phyloP scores from a whole-genome alignment of 2,113 vertebrate genomes.

The Tretioscincus oriximinensis region DNA sequence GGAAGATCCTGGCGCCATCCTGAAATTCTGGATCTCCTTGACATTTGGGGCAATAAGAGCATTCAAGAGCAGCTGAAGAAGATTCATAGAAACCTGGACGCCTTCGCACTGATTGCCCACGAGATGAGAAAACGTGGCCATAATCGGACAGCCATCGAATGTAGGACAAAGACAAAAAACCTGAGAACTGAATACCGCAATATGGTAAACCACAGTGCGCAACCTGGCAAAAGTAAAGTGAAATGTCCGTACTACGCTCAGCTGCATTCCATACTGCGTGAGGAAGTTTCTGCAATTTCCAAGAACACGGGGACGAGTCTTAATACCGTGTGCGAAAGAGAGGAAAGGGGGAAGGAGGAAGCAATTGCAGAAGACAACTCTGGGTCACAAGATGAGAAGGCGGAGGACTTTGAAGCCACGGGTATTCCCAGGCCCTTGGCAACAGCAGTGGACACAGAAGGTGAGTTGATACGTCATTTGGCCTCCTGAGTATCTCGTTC shows the following conservation, averaged over 20 bases:
- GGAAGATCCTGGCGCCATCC: not conserved
- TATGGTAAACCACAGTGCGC: not conserved
- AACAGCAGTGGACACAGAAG: too few species aligned
- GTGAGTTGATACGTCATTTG: too few species aligned
- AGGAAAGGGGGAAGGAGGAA: too few species aligned
- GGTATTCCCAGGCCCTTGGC: too few species aligned
- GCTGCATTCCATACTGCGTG: too few species aligned
- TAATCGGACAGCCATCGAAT: not conserved
- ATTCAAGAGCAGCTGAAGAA: not conserved
- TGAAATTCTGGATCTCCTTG: not conserved
- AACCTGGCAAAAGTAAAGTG: not conserved
- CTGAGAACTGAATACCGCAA: not conserved
- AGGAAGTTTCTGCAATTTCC: too few species aligned
- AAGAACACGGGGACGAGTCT: too few species aligned
- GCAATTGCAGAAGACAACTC: too few species aligned
- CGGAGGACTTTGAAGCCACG: too few species aligned
- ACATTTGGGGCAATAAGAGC: not conserved
- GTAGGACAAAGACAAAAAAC: not conserved
- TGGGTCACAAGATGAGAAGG: too few species aligned
- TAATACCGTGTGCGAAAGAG: too few species aligned
- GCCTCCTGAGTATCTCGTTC: too few species aligned
- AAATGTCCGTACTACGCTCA: not conserved
- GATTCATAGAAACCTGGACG: not conserved
- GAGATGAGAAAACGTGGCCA: not conserved
- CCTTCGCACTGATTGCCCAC: not conserved